phyloP scores from a whole-genome alignment of 2,113 vertebrate genomes.

The Pangasianodon gigas region DNA sequence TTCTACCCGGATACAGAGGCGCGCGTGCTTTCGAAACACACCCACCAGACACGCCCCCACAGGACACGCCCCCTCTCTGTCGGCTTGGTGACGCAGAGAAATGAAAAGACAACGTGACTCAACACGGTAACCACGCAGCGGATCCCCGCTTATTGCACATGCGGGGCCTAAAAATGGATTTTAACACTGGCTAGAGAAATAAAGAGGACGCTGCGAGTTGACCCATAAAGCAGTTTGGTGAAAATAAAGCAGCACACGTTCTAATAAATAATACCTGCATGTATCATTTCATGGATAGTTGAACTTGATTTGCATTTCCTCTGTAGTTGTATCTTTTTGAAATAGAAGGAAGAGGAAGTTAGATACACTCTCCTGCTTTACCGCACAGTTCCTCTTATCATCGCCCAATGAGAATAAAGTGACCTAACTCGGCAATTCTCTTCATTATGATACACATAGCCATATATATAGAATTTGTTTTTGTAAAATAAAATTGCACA shows the following conservation, averaged over 20 bases:
- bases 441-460: not conserved
- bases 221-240: not conserved
- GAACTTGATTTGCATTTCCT: conserved; percentile 6
- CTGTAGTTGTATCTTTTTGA: conserved; percentile 56
- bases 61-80: not conserved
- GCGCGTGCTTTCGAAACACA: not conserved
- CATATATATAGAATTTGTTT: too few relatives aligned
- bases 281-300: not conserved
- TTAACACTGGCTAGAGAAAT: not conserved
- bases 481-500: too few relatives aligned
- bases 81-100: conserved; percentile 5
- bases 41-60: not conserved
- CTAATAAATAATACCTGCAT: not conserved
- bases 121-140: conserved; percentile 34
- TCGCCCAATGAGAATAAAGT: conserved; percentile 61
- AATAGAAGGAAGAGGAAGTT: conserved; percentile 79
- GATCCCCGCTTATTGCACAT: not conserved
- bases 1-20: conserved; percentile 53
- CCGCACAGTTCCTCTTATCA: conserved; percentile 66
- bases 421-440: conserved; percentile 3
- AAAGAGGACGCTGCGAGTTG: not conserved
- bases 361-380: conserved; percentile 54
- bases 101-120: conserved; percentile 54
- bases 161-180: not conserved
- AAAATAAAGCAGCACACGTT: not conserved